Percentiles rank a stretch among this genome's conserved stretches.
Evolutionary conservation across 2,113 vertebrate species (phyloP).

Genomic region (Megaleporinus macrocephalus): DNA sequence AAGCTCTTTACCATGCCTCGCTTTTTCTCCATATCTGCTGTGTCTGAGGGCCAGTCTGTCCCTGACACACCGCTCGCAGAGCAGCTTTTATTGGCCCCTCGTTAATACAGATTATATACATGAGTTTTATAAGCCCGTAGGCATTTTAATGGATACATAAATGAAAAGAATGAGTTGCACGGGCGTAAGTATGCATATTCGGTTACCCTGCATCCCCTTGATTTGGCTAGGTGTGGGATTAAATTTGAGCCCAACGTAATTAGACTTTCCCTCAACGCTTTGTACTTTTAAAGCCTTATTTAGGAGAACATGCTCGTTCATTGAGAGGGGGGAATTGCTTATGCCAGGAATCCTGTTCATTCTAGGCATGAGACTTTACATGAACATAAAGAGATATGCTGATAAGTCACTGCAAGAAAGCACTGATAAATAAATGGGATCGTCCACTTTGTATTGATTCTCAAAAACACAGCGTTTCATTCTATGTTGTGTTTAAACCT

Average conservation of each 20-base stretch:
- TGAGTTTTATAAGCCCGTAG: constrained; percentile 13
- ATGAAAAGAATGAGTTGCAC: background rate
- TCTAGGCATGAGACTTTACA: background rate
- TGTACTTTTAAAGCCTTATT: background rate
- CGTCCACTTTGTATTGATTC: no score
- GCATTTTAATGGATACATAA: constrained; percentile 22
- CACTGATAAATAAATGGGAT: no score
- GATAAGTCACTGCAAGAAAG: no score
- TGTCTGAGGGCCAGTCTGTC: background rate
- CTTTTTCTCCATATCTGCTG: background rate
- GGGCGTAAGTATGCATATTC: background rate
- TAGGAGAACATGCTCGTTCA: background rate
- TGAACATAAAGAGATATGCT: no score
- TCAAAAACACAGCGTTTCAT: no score
- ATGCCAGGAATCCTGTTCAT: background rate
- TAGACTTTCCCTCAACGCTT: background rate
- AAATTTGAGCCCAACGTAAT: background rate
- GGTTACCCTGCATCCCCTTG: background rate
- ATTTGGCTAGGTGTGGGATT: background rate
- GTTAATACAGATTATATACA: constrained; percentile 42
- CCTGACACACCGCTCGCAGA: background rate
- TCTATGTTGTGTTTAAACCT: no score
- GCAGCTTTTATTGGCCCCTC: constrained; percentile 16
- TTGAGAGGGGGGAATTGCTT: background rate
- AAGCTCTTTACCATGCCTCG: constrained; percentile 51